Evolutionary conservation across 2,797 vertebrate species (phyloP), one percentile per base, ranked within the genome.

Genomic region (Chaetophractus vellerosus): DNA sequence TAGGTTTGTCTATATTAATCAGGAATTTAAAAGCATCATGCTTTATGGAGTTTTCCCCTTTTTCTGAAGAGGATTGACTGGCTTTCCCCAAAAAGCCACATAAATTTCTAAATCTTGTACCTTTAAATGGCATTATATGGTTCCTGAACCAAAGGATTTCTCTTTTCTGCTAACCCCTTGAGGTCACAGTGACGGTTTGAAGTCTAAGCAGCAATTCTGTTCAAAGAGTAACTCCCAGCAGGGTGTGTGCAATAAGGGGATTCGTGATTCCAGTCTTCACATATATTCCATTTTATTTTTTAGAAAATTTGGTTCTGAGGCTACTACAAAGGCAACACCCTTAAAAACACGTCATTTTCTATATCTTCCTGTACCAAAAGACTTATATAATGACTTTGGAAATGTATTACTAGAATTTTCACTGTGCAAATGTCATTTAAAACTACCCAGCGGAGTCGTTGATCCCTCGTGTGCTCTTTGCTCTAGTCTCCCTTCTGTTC

Each of bases 1-100:
- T 86, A 90, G 19, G 36, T 83, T 84, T 93, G 63, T 94, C 36
- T 89, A 52, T 74, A 94, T 95, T 91, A 96, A 95, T 96, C 71
- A 96, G 92, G 90, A 92, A 97, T 88, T 97, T 85, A 93, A 97
- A 96, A 96, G 61, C 72, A 90, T 61, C 1, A 0, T 64, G 84
- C 31, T 61, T 82, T 72, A 96, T 97, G 96, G 96, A 95, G 63
- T 55, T 96, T 96, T 93, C 33, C 19, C 94, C 94, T 92, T 91
- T 97, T 97, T 91, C 75, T 95, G 94, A 91, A 91, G 89, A 96
- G 31, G 55, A 85, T 90, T 96, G 93, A 96, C 93, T 97, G 88
- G 95, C 5, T 18, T 97, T 97, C 97, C 61, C 78, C 97, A 61
- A 86, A 97, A 97, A 97, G 83, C 80, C 94, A 96, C 93, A 98